Base-by-base conservation (phyloP, 2,888 invertebrate genomes). In the Drosophila fulvimacula region DNA sequence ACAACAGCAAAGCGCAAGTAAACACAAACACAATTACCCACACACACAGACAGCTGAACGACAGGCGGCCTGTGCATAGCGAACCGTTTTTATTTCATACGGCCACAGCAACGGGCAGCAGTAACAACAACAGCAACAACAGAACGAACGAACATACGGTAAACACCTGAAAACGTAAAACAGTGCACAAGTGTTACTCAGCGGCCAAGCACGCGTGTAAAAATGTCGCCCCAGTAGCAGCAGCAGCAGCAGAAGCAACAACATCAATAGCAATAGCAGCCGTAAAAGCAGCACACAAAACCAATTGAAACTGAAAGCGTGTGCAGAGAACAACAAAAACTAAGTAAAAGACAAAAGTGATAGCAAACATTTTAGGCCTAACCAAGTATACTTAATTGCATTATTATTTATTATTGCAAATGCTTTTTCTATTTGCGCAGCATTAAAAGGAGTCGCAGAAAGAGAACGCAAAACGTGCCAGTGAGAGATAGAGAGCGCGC, bases 1-100 rank as follows among this genome's bases (percentile, higher is more conserved):
- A 68, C 59, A 62, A 69, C 69, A 49, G 56, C 41, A 68, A 42
- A 19, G 13, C 19, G 17, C 32, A 19, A 17, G 46, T 36, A 36
- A 46, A 55, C 21, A 48, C 52, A 52, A 17, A 44, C 11, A 36
- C 30, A 60, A 34, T 24, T 38, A 21, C 48, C 11, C 13, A 53
- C 19, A 48, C 36, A 19, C 60, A 34, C 30, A 38, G 41, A n/a
- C 44, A 59, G 21, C 41, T 49, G 49, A 59, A 36, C 46, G 58
- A 63, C 68, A 71, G 66, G 62, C 74, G 56, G 56, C 70, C 65
- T 87, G 88, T 76, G 83, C 87, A 90, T 89, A 87, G 79, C 76
- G 90, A 80, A 89, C 86, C 82, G 91, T 87, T 91, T 91, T 89
- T 91, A 91, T 91, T 91, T 90, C 91, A 91, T 91, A 90, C 36